Base-by-base conservation (phyloP, 2,888 invertebrate species). In the Apodemia zela region DNA sequence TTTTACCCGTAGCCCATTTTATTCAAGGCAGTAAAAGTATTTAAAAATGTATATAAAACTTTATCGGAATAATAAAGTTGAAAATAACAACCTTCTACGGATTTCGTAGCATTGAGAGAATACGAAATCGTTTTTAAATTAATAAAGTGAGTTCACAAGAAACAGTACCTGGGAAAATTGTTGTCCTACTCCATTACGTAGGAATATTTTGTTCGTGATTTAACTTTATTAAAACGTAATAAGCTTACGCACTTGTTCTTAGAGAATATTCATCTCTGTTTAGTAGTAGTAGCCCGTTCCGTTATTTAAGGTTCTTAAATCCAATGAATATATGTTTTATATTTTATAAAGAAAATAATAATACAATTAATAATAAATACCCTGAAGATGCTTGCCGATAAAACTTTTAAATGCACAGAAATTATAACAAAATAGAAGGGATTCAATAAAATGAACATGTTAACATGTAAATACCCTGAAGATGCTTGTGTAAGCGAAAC, bases 11-110 rank as follows among this genome's bases (percentile, higher is more conserved):
- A 42, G 42, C 42, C 42, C 15, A 42, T 15, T 42, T 42, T 42
- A 42, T 42, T 15, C 42, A 42, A 42, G 42, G 15, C 42, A 42
- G 13, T 42, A 42, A 42, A 15, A 15, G 45, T 45, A 45, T 45
- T 45, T 45, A 45, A 45, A 45, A 45, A 45, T 45, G n/a, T 45
- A 45, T 45, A 45, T 45, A 45, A 45, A 45, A 45, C 45, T 45
- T 45, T 45, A 45, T 45, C 45, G 45, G 45, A 45, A 45, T 45
- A 45, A 45, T 45, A 45, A 45, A 45, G 45, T 45, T 45, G 45
- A 17, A 45, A 45, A 45, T 45, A 45, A 45, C 45, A 45, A 45
- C 45, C 45, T 45, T 17, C 17, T n/a, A 45, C n/a, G 8, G 45
- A 17, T 45, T 45, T 45, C 17, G 15, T 45, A 45, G 45, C 45